A percentile compares a stretch with the other conserved stretches of the same genome.
Evolutionary conservation across 2,888 invertebrate genomes (phyloP).

Genomic region (Amphipoea oculea): DNA sequence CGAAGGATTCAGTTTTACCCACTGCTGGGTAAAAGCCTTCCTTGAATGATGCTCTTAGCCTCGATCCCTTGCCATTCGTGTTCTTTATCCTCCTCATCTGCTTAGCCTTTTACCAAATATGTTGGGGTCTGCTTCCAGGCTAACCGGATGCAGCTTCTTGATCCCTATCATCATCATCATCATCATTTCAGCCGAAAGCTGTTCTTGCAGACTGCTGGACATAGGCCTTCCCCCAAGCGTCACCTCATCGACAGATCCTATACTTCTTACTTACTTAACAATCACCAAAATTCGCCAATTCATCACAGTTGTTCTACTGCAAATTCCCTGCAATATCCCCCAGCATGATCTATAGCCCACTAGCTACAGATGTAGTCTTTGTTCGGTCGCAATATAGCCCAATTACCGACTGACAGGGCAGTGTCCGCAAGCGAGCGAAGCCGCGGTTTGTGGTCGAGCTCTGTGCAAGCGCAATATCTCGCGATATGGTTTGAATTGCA

Average conservation of each 20-base stretch:
- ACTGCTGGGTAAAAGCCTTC: neutral
- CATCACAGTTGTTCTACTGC: constrained; percentile 21
- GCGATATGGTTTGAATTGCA: constrained; percentile 42
- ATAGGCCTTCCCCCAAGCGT: neutral
- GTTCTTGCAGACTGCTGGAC: neutral
- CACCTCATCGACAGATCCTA: neutral
- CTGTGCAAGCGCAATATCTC: constrained; percentile 46
- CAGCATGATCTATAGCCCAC: constrained; percentile 36
- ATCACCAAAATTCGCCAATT: neutral
- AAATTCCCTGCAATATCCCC: neutral
- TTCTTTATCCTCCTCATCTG: neutral
- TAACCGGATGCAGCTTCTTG: neutral
- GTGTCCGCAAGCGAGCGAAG: constrained; percentile 52
- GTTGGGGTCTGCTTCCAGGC: neutral
- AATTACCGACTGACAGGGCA: constrained; percentile 66
- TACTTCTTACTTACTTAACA: neutral
- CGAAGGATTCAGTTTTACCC: neutral
- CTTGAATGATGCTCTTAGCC: neutral
- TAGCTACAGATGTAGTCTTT: constrained; percentile 42
- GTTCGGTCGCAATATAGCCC: constrained; percentile 64
- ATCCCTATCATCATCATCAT: neutral
- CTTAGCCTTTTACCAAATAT: neutral
- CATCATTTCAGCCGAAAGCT: neutral
- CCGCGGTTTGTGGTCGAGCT: constrained; percentile 63
- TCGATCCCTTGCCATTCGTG: neutral